Evolutionary conservation across 2,888 invertebrate genomes (phyloP), one percentile per base, ranked within the genome.

Genomic region (Clistopyga incitator): DNA sequence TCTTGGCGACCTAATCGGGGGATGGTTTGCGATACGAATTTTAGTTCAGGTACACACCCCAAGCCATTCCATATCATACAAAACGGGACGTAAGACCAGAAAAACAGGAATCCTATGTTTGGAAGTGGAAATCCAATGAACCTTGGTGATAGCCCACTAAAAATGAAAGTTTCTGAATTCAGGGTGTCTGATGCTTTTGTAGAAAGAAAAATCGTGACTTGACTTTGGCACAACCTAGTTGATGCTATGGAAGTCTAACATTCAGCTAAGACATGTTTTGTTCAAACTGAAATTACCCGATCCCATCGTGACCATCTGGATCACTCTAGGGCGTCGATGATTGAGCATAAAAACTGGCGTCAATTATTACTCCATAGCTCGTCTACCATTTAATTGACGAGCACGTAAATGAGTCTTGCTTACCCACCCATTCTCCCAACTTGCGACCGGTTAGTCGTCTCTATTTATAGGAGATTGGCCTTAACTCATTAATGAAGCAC

Each of bases 401-500:
- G 6, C 34, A 67, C 42, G 54, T 78, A 56, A 67, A 71, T 65
- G 82, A 47, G 59, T 70, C 64, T 68, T 56, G 29, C 52, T 45
- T 34, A 56, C 47, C 18, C 6, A 47, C 38, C 47, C 45, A 23
- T 10, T 34, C 11, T 45, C 38, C 34, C 2, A 25, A 34, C 50
- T 65, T 29, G 42, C 23, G 25, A 18, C 45, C 13, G 67, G 45
- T 74, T 71, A 76, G 78, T 15, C 68, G 47, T 29, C 29, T 76
- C 72, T 84, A 85, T 84, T 86, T 85, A 82, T 79, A 81, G 81
- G 42, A 83, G 75, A 86, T 83, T 82, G 84, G 83, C 77, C 74
- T 80, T 56, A 80, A 82, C 78, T 86, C 85, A 83, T 86, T 83
- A 86, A 83, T 81, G 82, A 80, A 83, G 81, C 59, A 71, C 56